These are phyloP conservation scores for Dryadula phaetusa DNA, from an alignment of 2,888 invertebrate species.

Conservation along the genomic window DNA sequence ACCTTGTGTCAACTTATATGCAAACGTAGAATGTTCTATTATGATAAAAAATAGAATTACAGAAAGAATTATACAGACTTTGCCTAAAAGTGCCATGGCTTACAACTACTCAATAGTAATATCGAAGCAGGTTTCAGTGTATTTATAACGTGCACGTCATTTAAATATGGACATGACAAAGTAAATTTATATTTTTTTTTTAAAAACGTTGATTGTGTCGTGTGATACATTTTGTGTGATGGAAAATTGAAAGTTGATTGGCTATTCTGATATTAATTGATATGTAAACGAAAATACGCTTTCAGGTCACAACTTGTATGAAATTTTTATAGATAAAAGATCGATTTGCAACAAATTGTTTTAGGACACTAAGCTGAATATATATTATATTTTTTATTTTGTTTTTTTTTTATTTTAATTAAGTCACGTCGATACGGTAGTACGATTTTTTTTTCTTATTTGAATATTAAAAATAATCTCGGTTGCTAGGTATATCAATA, in stretches of 20 bases:
- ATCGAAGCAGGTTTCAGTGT: not conserved
- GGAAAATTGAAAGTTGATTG: not conserved
- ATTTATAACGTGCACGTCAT: constrained; percentile 20
- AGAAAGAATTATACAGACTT: not conserved
- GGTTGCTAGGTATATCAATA: constrained; percentile 14
- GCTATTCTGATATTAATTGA: constrained; percentile 6
- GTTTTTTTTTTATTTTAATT: no score
- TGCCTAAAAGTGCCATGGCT: constrained; percentile 9
- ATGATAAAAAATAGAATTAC: constrained; percentile 16
- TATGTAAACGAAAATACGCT: not conserved
- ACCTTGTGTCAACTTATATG: not conserved
- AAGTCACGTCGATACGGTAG: no score
- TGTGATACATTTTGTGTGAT: not conserved
- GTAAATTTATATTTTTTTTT: not conserved
- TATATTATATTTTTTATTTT: not conserved
- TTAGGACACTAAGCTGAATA: not conserved
- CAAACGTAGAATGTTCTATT: constrained; percentile 1
- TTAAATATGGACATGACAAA: constrained; percentile 29
- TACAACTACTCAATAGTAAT: constrained; percentile 4
- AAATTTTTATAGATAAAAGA: not conserved
- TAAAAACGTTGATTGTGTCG: not conserved
- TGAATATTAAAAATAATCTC: no score
- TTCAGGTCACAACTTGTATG: not conserved
- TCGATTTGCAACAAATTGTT: not conserved
- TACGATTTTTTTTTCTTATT: no score